Conservation (phyloP, 2,797 vertebrate species). For the Mus caroli region DNA sequence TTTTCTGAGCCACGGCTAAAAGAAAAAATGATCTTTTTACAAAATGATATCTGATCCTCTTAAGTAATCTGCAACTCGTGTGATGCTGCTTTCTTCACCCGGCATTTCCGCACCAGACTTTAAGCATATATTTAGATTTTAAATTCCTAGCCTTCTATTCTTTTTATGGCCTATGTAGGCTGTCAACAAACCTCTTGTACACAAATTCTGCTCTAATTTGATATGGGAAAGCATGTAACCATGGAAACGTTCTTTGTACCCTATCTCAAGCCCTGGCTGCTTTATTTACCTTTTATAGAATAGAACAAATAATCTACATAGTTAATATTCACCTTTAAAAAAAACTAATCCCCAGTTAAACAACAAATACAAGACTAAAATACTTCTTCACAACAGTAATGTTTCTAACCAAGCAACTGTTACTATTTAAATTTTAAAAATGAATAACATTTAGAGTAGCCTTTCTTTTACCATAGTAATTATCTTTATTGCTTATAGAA, state of each 20-base stretch:
- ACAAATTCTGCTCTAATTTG: constrained; percentile 85
- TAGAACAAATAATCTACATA: constrained; percentile 74
- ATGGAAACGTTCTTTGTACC: constrained; percentile 79
- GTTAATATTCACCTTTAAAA: constrained; percentile 23
- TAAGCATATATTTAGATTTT: constrained; percentile 81
- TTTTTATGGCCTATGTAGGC: constrained; percentile 84
- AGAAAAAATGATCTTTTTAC: constrained; percentile 72
- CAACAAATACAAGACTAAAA: constrained; percentile 65
- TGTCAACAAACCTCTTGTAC: constrained; percentile 83
- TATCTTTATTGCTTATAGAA: constrained; percentile 33
- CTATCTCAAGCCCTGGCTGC: constrained; percentile 79
- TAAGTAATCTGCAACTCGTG: constrained; percentile 76
- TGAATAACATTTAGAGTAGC: constrained; percentile 54
- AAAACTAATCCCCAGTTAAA: constrained; percentile 63
- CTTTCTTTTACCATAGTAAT: constrained; percentile 61
- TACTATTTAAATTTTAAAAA: constrained; percentile 72
- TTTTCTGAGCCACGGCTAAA: constrained; percentile 73
- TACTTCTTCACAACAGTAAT: constrained; percentile 52
- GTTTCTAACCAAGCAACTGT: constrained; percentile 59
- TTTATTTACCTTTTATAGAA: constrained; percentile 75
- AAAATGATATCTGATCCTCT: constrained; percentile 81
- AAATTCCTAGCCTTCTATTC: constrained; percentile 82
- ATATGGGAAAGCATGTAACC: constrained; percentile 78
- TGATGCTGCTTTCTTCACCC: constrained; percentile 80
- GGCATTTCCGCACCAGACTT: constrained; percentile 83